These are phyloP conservation scores for Bujurquina vittata DNA, from an alignment of 2,113 vertebrate genomes.

Conservation along the genomic window DNA sequence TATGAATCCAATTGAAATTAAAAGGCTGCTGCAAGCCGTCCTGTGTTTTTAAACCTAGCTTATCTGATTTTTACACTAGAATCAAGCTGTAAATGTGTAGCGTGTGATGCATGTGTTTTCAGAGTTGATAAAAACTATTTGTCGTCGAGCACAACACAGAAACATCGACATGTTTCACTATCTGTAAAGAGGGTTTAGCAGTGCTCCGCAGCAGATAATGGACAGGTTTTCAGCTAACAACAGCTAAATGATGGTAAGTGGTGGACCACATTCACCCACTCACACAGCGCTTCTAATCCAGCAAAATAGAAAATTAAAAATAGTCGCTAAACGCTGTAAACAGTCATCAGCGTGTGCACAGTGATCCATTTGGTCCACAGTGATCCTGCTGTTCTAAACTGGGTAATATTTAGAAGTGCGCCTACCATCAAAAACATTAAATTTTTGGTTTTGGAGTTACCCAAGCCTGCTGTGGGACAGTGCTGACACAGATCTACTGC, in stretches of 20 bases:
- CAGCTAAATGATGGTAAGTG: neutral
- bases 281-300: neutral
- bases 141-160: neutral
- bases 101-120: neutral
- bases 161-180: neutral
- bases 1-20: neutral
- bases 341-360: neutral
- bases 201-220: neutral
- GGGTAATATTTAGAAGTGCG: neutral
- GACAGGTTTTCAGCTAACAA: neutral
- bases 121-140: neutral
- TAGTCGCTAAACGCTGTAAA: neutral
- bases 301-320: neutral
- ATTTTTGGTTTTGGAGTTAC: neutral
- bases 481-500: neutral
- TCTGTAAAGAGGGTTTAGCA: neutral
- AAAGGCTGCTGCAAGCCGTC: rapidly evolving
- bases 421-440: neutral
- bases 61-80: neutral
- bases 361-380: neutral
- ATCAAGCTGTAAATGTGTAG: neutral
- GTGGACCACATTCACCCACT: neutral
- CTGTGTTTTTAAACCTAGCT: neutral
- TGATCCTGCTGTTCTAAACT: neutral
- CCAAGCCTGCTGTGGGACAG: neutral